A percentile compares a stretch with the other conserved stretches of the same genome.
These are phyloP conservation scores for Stictocephala bisonia DNA, from an alignment of 2,888 invertebrate species.

Conservation along the genomic window DNA sequence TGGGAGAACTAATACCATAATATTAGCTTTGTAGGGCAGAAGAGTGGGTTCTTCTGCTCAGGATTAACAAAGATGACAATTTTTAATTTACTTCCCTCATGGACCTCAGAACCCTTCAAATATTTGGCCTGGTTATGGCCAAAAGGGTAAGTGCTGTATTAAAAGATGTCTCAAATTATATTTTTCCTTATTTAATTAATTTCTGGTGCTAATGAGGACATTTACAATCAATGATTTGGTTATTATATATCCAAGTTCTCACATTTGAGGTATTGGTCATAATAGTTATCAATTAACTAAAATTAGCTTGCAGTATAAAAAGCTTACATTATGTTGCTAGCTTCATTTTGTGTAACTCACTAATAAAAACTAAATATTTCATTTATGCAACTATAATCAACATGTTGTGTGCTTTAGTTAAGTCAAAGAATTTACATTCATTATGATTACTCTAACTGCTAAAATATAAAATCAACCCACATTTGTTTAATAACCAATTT, in stretches of 20 bases:
- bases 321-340: too few species aligned
- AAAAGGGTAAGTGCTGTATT: constrained; percentile 42
- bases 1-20: constrained; percentile 38
- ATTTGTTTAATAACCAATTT: too few species aligned
- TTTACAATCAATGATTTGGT: neutral
- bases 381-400: too few species aligned
- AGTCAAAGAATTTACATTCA: too few species aligned
- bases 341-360: too few species aligned
- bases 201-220: neutral
- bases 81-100: constrained; percentile 43
- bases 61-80: constrained; percentile 32
- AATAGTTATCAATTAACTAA: too few species aligned
- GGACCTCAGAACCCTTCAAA: constrained; percentile 47
- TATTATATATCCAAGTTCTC: neutral
- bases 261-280: too few species aligned
- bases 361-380: too few species aligned
- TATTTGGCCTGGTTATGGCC: constrained; percentile 44
- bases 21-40: neutral
- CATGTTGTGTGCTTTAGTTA: too few species aligned
- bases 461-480: too few species aligned
- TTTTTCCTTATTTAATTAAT: neutral
- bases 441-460: too few species aligned
- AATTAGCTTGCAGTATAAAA: too few species aligned
- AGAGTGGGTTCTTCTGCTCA: constrained; percentile 16
- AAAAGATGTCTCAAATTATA: neutral